These are phyloP conservation scores for Orussus abietinus DNA, from an alignment of 1,140 invertebrate species.

Conservation along the genomic window DNA sequence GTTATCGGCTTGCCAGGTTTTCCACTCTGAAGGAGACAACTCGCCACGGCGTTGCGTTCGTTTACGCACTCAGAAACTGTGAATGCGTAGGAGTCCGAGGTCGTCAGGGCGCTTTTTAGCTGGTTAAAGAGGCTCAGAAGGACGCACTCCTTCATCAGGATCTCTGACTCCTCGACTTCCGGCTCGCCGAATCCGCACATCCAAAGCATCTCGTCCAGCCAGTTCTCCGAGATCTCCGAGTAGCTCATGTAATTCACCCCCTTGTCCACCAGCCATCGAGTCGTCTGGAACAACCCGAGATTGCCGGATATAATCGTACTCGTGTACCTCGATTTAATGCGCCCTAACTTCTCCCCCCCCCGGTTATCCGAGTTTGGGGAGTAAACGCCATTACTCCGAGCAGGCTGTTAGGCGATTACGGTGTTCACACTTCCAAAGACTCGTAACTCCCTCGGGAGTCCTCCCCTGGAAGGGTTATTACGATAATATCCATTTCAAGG, in stretches of 20 bases:
- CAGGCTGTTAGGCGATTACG: too few relatives aligned
- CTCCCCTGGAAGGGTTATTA: too few relatives aligned
- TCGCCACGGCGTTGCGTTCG: constrained; percentile 23
- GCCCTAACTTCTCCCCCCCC: too few relatives aligned
- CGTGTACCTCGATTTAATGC: too few relatives aligned
- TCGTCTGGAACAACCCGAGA: constrained; percentile 30
- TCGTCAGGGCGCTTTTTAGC: constrained; percentile 30
- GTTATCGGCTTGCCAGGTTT: constrained; percentile 17
- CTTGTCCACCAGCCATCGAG: constrained; percentile 39
- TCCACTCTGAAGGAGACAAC: constrained; percentile 17
- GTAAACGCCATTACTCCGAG: too few relatives aligned
- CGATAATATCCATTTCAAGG: too few relatives aligned
- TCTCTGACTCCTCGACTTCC: constrained; percentile 25
- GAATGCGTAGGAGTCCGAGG: constrained; percentile 27
- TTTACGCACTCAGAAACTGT: constrained; percentile 17
- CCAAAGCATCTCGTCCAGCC: constrained; percentile 41
- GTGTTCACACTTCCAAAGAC: too few relatives aligned
- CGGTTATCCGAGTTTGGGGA: too few relatives aligned
- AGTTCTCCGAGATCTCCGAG: constrained; percentile 16
- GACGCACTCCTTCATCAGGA: constrained; percentile 39
- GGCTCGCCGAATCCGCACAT: constrained; percentile 32
- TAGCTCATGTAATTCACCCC: constrained; percentile 35
- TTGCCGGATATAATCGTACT: too few relatives aligned
- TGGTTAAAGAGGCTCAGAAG: constrained; percentile 41
- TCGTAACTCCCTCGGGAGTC: too few relatives aligned